Evolutionary conservation across 2,113 vertebrate genomes (phyloP).

Genomic region (Equus przewalskii): DNA sequence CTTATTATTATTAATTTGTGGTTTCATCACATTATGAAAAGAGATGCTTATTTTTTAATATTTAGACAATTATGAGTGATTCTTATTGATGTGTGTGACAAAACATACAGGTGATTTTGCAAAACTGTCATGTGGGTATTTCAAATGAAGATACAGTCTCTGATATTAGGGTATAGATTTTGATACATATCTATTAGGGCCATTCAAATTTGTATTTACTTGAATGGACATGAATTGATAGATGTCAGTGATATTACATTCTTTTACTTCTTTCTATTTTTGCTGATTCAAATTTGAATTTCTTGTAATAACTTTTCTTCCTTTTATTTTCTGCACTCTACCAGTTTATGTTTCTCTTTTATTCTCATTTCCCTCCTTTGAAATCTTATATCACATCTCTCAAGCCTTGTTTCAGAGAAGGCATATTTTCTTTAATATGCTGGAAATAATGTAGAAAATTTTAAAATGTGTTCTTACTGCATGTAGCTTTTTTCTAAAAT

Average conservation of each 20-base stretch:
- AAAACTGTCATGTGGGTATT: not conserved
- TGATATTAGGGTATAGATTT: conserved; percentile 15
- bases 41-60: conserved; percentile 10
- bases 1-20: not conserved
- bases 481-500: not conserved
- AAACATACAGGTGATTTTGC: conserved; percentile 46
- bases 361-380: not conserved
- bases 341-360: not conserved
- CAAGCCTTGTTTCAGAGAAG: not conserved
- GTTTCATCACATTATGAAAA: conserved; percentile 15
- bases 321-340: not conserved
- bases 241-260: not conserved
- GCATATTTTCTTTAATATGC: not conserved
- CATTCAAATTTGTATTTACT: conserved; percentile 48
- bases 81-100: not conserved
- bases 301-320: conserved; percentile 11
- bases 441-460: not conserved
- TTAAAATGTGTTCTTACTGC: not conserved
- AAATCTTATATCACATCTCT: not conserved
- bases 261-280: conserved; percentile 39
- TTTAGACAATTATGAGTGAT: not conserved
- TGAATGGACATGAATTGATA: conserved; percentile 3
- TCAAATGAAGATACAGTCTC: conserved; percentile 34
- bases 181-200: not conserved
- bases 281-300: not conserved